These are phyloP conservation scores for Chloroclystis v-ata DNA, from an alignment of 2,888 invertebrate genomes.

Conservation along the genomic window DNA sequence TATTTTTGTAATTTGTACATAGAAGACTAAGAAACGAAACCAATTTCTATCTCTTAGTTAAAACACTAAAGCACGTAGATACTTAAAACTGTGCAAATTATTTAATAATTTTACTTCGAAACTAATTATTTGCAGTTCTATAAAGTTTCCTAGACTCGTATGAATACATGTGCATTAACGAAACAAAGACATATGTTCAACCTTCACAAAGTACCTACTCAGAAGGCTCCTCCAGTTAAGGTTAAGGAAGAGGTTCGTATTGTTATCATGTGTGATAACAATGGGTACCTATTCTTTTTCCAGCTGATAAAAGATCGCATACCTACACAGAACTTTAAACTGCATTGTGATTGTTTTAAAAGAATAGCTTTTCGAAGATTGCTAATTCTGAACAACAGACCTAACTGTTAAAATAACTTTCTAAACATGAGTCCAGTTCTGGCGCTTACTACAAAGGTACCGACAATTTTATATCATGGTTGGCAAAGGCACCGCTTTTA, in stretches of 20 bases:
- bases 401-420: conserved; percentile 70
- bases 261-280: conserved; percentile 21
- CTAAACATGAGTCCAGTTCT: conserved; percentile 45
- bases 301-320: conserved; percentile 17
- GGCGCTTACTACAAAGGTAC: conserved; percentile 55
- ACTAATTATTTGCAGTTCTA: no score
- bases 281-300: no score
- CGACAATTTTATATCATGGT: conserved; percentile 63
- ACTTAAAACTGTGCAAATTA: no score
- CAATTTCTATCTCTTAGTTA: no score
- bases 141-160: background rate
- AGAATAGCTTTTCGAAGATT: conserved; percentile 30
- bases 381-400: conserved; percentile 37
- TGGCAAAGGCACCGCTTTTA: conserved; percentile 59
- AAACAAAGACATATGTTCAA: conserved; percentile 1
- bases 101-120: no score
- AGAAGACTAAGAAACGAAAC: no score
- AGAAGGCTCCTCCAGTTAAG: conserved; percentile 10
- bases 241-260: conserved; percentile 11
- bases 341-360: conserved; percentile 25
- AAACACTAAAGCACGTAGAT: no score
- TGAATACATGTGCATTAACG: background rate
- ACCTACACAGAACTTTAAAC: conserved; percentile 19
- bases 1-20: no score
- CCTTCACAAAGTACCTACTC: conserved; percentile 7